phyloP scores from a whole-genome alignment of 2,113 vertebrate species.

The Xyrauchen texanus region DNA sequence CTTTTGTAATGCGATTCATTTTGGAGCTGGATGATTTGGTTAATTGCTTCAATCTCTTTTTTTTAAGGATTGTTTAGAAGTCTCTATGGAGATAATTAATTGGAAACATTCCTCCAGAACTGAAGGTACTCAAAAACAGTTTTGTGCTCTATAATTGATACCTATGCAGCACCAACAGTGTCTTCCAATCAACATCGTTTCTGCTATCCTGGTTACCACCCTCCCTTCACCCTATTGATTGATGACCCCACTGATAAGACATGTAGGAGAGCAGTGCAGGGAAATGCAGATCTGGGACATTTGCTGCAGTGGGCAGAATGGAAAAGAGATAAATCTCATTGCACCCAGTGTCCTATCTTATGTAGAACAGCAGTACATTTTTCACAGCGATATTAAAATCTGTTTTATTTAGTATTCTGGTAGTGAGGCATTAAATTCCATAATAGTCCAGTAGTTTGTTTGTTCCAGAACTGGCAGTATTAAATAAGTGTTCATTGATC shows the following conservation, averaged over 20 bases:
- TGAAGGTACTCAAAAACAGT: too few relatives aligned
- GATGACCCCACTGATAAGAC: conserved; percentile 23
- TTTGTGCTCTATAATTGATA: too few relatives aligned
- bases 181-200: background rate
- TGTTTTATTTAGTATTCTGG: conserved; percentile 27
- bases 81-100: too few relatives aligned
- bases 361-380: conserved; percentile 34
- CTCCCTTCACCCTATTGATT: conserved; percentile 8
- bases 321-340: conserved; percentile 26
- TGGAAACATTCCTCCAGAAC: too few relatives aligned
- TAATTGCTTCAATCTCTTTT: too few relatives aligned
- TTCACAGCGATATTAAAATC: conserved; percentile 37
- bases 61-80: too few relatives aligned
- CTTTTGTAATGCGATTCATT: too few relatives aligned
- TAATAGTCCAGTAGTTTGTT: conserved; percentile 24
- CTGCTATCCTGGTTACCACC: conserved; percentile 8
- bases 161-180: too few relatives aligned
- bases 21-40: too few relatives aligned
- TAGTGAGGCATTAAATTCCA: conserved; percentile 27
- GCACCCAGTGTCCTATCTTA: background rate
- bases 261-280: conserved; percentile 8
- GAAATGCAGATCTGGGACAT: conserved; percentile 32
- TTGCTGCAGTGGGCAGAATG: conserved; percentile 3
- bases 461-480: conserved; percentile 25
- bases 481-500: conserved; percentile 10